Base-by-base conservation (phyloP, 2,113 vertebrate species). In the Halichoeres trimaculatus region DNA sequence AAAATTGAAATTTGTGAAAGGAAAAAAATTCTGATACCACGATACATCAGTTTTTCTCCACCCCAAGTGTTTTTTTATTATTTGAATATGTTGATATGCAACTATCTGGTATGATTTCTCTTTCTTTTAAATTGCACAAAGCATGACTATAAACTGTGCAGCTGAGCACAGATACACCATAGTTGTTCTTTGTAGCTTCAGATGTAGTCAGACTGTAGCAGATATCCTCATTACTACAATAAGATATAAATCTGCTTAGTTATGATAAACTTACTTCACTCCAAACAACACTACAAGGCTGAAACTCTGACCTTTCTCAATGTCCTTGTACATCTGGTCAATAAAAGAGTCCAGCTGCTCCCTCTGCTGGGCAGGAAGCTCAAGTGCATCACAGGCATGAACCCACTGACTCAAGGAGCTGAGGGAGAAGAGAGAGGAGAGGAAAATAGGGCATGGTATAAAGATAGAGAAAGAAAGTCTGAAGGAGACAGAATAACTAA, bases 401-500 rank as follows among this genome's bases (percentile, higher is more conserved):
- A 99, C 98, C 98, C 98, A 99, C 89, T 96, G 96, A 90, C 98
- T 99, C 65, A 99, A 87, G 2, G 98, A 99, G 86, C 98, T 99
- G 87, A 1, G n/a, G n/a, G n/a, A n/a, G n/a, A n/a, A n/a, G n/a
- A n/a, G 59, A 40, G 16, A 22, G 35, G 61, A 70, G 10, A 22
- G 58, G 54, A 48, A 70, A 16, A 47, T 0, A 17, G 10, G 7
- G 9, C 14, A 43, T 2, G 41, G 0, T 16, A 36, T 16, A 52
- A 20, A 56, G 0, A 57, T 1, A 38, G 16, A 43, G 9, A 6
- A 19, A 40, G 13, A 11, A 14, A 41, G 40, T 13, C 4, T 13
- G 14, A 14, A 4, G 13, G 14, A 11, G 30, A 35, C 17, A 56
- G 34, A 8, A 36, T 8, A 47, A 47, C 10, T 7, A 17, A 66